These are phyloP conservation scores for Prosopocoilus inquinatus DNA, from an alignment of 2,888 invertebrate species.

Conservation along the genomic window DNA sequence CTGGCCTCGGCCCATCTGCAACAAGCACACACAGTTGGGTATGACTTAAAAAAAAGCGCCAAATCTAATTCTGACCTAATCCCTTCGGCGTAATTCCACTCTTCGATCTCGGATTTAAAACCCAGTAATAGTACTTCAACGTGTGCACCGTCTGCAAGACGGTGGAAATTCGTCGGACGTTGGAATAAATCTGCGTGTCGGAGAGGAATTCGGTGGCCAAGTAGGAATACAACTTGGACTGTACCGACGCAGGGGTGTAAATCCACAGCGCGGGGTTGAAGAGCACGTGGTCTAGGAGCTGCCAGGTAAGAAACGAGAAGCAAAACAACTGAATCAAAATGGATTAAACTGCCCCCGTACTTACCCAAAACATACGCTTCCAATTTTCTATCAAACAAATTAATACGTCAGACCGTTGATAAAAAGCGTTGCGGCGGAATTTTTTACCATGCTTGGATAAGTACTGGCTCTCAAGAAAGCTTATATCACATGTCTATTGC, in stretches of 20 bases:
- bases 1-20: slow-evolving; percentile 90
- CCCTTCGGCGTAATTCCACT: slow-evolving; percentile 96
- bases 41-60: not conserved
- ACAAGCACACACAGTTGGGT: slow-evolving; percentile 29
- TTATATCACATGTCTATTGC: slow-evolving; percentile 2
- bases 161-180: slow-evolving; percentile 93
- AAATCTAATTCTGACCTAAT: slow-evolving; percentile 65
- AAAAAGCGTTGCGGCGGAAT: slow-evolving; percentile 15
- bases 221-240: slow-evolving; percentile 94
- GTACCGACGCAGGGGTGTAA: slow-evolving; percentile 94
- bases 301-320: slow-evolving; percentile 88
- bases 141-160: slow-evolving; percentile 98
- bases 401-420: not conserved
- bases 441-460: slow-evolving; percentile 47
- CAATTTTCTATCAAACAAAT: not conserved
- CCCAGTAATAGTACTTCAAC: slow-evolving; percentile 99
- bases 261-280: slow-evolving; percentile 99
- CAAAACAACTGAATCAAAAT: slow-evolving; percentile 82
- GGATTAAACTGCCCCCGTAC: slow-evolving; percentile 57
- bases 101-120: slow-evolving; percentile 90
- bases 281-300: slow-evolving; percentile 97
- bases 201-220: slow-evolving; percentile 98
- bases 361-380: slow-evolving; percentile 46
- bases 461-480: slow-evolving; percentile 39
- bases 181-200: slow-evolving; percentile 96